Evolutionary conservation across 2,797 vertebrate species (phyloP), one percentile per base, ranked within the genome.

Genomic region (Helicolenus hilgendorfi): DNA sequence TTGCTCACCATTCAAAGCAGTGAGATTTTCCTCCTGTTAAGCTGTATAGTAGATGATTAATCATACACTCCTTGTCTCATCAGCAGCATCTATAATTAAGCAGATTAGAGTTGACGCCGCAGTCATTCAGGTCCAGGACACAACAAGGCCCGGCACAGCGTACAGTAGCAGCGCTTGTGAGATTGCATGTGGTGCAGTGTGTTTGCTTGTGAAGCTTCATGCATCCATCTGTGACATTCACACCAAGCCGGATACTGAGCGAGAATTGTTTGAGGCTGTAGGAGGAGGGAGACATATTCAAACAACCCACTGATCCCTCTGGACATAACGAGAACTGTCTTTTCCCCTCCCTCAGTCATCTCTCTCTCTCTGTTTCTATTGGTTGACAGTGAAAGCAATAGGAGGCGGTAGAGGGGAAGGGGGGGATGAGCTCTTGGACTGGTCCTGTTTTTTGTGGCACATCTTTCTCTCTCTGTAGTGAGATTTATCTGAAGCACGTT

Each of bases 81-180:
- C 85, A 93, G 79, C 93, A 88, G 71, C 73, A 87, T 87, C 74
- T 88, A 85, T 91, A 88, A 92, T 92, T 77, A 88, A 84, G 55
- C 79, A 91, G 92, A 87, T 94, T 87, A 84, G 45, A 62, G 35
- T 75, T 87, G 59, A 79, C 18, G 41, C 35, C 14, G 27, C 77
- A 90, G 77, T 82, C 77, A 83, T 86, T 87, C 74, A 81, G 79
- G 65, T 87, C 36, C 73, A 58, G 41, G 31, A 72, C 24, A 60
- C 73, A 65, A 68, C 31, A 35, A 81, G 71, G 58, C 65, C 72
- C 69, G 11, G 63, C 45, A 64, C 45, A 53, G 71, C 75, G 64
- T 65, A 41, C 38, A 41, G 14, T 41, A 29, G 70, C 33, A 53
- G 59, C 64, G 26, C 29, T 73, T n/a, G n/a, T n/a, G 53, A 70